Base-by-base conservation (phyloP, 2,888 invertebrate genomes). In the Heliconius aoede region DNA sequence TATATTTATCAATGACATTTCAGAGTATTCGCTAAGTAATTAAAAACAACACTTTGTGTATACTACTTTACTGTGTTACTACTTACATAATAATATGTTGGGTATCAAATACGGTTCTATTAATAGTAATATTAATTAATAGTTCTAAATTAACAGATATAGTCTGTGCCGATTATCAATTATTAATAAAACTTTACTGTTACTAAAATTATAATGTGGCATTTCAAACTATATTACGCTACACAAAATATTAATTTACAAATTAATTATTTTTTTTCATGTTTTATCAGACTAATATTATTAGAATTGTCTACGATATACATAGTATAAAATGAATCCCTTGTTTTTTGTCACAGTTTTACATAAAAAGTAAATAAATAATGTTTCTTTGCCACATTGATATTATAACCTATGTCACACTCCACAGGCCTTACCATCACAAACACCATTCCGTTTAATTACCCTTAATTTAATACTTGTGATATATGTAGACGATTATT, bases 61-160 rank as follows among this genome's bases (percentile, higher is more conserved):
- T 7, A 69, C 75, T 71, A 75, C 32, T 36, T 75, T 75, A 75
- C 71, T 75, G 75, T 62, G 28, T 64, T 62, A 64, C 62, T 75
- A 71, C 62, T 64, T 75, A 62, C 51, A 55, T 72, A 13, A n/a
- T 51, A 74, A 60, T 69, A 74, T 61, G 40, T 69, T 61, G 40
- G 51, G 61, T 74, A 74, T 74, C 46, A 69, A 62, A 69, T 75
- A 69, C 69, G 62, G 30, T 46, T 74, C n/a, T 40, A 69, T 51
- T 51, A 36, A 26, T 36, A 69, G 62, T 15, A 36, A 60, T 61
- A 55, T 68, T 68, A 21, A 69, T 36, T 64, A 64, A 65, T 36
- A 40, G 15, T 55, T 55, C 69, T 69, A 55, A 69, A 18, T 32
- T 55, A 69, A 55, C 68, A 74, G 74, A 69, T 74, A 74, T 30